Evolutionary conservation across 2,888 invertebrate genomes (phyloP).

Genomic region (Lycocerus yunnanus): DNA sequence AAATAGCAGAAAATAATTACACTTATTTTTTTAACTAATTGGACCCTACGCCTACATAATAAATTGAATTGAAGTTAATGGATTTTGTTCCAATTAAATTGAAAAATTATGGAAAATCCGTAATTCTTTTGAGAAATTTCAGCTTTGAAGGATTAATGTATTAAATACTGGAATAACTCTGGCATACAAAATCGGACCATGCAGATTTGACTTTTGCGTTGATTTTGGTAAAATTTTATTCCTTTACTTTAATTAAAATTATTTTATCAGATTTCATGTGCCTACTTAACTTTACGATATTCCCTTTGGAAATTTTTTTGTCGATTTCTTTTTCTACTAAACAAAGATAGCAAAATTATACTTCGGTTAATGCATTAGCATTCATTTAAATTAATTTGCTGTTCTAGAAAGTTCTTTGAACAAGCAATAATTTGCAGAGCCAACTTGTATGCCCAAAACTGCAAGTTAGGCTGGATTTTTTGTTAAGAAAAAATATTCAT

Average conservation of each 20-base stretch:
- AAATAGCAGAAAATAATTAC: too few relatives aligned
- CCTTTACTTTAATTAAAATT: background rate
- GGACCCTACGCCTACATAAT: background rate
- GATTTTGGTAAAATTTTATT: too few relatives aligned
- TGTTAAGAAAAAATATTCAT: background rate
- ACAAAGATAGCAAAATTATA: background rate
- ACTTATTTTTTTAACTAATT: background rate
- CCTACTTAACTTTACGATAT: background rate
- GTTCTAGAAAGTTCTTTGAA: background rate
- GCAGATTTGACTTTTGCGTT: background rate
- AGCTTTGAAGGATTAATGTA: background rate
- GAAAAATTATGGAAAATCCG: background rate
- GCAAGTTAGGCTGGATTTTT: background rate
- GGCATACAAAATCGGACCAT: background rate
- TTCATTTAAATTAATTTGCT: background rate
- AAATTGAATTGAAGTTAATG: background rate
- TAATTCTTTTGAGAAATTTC: background rate
- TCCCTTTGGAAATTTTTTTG: background rate
- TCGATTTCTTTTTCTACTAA: background rate
- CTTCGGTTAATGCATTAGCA: background rate
- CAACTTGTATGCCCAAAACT: background rate
- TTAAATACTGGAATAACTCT: background rate
- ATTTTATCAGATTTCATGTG: background rate
- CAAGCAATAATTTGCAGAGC: background rate
- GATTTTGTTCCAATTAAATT: background rate